phyloP scores from a whole-genome alignment of 1,140 invertebrate genomes.

The Copidosoma floridanum region DNA sequence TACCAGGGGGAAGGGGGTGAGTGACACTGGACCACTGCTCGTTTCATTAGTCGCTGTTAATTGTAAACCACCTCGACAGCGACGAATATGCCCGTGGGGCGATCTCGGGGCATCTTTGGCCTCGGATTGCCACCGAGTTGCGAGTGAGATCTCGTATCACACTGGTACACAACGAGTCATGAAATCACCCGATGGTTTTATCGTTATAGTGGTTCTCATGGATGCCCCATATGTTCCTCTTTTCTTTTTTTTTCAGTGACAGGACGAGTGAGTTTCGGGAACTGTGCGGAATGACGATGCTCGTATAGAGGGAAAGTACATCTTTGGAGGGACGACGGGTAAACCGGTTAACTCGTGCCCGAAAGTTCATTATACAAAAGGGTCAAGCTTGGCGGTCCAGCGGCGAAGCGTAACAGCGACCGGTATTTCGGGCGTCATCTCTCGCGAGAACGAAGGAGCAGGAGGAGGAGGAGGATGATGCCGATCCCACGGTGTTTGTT shows the following conservation, averaged over 20 bases:
- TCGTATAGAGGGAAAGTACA: too few species aligned
- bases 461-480: background rate
- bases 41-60: conserved; percentile 20
- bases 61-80: background rate
- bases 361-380: background rate
- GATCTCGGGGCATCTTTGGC: too few species aligned
- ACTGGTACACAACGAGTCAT: too few species aligned
- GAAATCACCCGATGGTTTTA: too few species aligned
- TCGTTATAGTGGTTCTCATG: too few species aligned
- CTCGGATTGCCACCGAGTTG: too few species aligned
- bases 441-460: conserved; percentile 13
- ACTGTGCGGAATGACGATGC: too few species aligned
- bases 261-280: too few species aligned
- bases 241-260: too few species aligned
- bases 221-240: too few species aligned
- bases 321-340: background rate
- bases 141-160: too few species aligned
- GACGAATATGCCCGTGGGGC: too few species aligned
- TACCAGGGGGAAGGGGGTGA: background rate
- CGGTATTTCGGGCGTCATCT: conserved; percentile 9
- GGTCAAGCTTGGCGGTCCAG: background rate
- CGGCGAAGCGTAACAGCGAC: background rate
- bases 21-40: background rate
- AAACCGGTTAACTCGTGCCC: conserved; percentile 1
- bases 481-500: conserved; percentile 1